Percentiles rank a stretch among this genome's conserved stretches.
Evolutionary conservation across 2,797 vertebrate genomes (phyloP).

Genomic region (Xiphorhynchus erythropygius): DNA sequence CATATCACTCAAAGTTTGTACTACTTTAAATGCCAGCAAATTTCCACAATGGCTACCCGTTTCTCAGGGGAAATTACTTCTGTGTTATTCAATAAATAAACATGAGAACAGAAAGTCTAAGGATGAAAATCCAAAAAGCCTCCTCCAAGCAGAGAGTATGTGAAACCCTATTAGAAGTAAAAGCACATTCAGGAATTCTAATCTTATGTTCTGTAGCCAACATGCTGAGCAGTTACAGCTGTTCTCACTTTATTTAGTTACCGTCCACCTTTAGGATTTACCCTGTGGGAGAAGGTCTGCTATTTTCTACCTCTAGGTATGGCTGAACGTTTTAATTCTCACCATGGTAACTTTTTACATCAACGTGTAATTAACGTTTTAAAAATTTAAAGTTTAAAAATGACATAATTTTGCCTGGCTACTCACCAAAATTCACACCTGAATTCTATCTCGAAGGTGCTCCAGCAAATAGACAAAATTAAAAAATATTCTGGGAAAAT

Average conservation of each 20-base stretch:
- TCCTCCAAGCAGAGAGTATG: neutral
- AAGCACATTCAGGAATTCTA: neutral
- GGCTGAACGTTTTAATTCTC: neutral
- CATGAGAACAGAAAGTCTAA: neutral
- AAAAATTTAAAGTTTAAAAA: neutral
- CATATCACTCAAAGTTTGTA: neutral
- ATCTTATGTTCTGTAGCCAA: neutral
- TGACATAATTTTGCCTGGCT: neutral
- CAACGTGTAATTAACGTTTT: neutral
- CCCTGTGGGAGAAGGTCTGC: neutral
- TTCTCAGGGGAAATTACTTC: neutral
- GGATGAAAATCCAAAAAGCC: neutral
- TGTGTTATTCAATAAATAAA: neutral
- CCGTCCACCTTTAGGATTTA: neutral
- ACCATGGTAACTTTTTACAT: neutral
- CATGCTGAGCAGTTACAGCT: neutral
- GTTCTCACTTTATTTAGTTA: neutral
- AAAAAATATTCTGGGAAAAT: neutral
- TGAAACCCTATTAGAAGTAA: neutral
- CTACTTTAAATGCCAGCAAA: neutral
- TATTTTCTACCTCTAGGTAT: neutral
- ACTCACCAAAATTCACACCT: neutral
- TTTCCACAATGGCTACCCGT: neutral
- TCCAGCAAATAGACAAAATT: neutral
- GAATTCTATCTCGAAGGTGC: neutral